These are phyloP conservation scores for Dilophus febrilis DNA, from an alignment of 2,888 invertebrate species.

Conservation along the genomic window DNA sequence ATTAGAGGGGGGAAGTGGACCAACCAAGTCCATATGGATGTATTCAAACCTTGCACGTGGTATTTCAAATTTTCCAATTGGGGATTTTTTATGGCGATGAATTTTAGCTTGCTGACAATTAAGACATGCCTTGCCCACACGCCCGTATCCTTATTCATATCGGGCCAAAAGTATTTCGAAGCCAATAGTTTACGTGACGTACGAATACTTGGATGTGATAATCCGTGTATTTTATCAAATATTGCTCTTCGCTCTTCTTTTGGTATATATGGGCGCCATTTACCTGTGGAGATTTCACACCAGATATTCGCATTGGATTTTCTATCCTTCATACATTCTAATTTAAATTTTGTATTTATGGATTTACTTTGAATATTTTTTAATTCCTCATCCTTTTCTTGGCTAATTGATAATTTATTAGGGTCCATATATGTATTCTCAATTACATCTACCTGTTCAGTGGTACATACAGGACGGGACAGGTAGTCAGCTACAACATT, in stretches of 20 bases:
- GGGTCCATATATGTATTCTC: no score
- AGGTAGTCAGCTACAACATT: conserved; percentile 9
- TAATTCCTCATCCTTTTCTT: no score
- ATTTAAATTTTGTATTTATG: no score
- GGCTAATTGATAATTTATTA: no score
- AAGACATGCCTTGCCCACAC: neutral
- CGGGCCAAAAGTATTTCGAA: neutral
- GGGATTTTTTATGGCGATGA: no score
- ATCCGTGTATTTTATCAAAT: neutral
- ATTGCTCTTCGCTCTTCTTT: neutral
- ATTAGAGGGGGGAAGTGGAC: neutral
- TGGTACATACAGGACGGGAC: neutral
- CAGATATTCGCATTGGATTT: neutral
- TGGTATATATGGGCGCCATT: neutral
- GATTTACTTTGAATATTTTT: no score
- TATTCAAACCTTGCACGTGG: neutral
- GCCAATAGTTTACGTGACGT: neutral
- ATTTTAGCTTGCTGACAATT: neutral
- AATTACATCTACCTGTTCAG: neutral
- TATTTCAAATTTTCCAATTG: no score
- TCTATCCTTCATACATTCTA: no score
- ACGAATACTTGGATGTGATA: neutral
- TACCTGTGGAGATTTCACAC: neutral
- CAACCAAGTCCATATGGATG: neutral
- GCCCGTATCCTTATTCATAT: neutral